These are phyloP conservation scores for Criorhina ranunculi DNA, from an alignment of 2,888 invertebrate species.

Conservation along the genomic window DNA sequence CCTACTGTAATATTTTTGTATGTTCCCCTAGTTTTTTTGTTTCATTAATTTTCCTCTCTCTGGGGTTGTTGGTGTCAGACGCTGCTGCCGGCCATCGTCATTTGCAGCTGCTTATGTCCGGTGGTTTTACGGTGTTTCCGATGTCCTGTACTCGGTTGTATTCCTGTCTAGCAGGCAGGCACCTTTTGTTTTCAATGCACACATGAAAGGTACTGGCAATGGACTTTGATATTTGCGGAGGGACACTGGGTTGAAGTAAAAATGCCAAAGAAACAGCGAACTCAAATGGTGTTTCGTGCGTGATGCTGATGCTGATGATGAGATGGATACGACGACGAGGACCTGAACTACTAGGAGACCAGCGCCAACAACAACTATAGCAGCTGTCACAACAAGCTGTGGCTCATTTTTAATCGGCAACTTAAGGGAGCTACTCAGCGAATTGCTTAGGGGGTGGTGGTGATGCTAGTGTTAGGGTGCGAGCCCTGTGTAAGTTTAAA, in stretches of 20 bases:
- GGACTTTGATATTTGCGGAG: constrained; percentile 38
- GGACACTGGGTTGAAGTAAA: background rate
- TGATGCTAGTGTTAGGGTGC: background rate
- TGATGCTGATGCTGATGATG: constrained; percentile 54
- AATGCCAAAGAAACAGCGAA: constrained; percentile 39
- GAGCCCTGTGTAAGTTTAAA: constrained; percentile 35
- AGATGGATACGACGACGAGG: constrained; percentile 16
- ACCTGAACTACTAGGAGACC: background rate
- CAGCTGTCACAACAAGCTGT: constrained; percentile 57
- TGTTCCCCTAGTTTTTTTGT: constrained; percentile 20
- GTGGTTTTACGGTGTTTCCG: constrained; percentile 29
- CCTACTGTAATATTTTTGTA: constrained; percentile 44
- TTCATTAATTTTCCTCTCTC: constrained; percentile 41
- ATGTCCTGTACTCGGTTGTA: constrained; percentile 11
- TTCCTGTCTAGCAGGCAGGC: constrained; percentile 3
- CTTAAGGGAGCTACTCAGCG: constrained; percentile 35
- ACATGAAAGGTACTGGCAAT: constrained; percentile 43
- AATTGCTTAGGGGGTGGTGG: constrained; percentile 17
- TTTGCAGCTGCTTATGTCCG: constrained; percentile 43
- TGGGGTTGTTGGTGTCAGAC: background rate
- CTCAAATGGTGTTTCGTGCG: constrained; percentile 41
- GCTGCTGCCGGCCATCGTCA: constrained; percentile 12
- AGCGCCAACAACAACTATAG: constrained; percentile 26
- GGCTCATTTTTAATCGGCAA: constrained; percentile 60
- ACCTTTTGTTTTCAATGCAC: constrained; percentile 32